A percentile compares a stretch with the other conserved stretches of the same genome.
Evolutionary conservation across 1,140 invertebrate species (phyloP).

Genomic region (Micrasema longulum): DNA sequence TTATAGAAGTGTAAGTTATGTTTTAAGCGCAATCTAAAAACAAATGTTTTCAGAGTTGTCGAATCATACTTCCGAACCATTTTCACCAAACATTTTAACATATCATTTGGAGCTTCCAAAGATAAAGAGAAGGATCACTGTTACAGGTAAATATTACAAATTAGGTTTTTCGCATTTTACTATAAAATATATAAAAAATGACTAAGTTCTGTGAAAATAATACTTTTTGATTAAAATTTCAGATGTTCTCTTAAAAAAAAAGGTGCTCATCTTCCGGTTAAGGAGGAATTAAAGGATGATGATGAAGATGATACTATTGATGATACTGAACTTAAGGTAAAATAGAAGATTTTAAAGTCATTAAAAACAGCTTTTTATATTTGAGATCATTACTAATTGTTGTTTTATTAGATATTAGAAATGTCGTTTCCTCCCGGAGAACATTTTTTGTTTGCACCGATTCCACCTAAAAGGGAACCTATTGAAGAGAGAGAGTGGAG

Average conservation of each 20-base stretch:
- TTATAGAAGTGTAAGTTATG: too few species aligned
- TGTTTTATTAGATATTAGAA: constrained; percentile 38
- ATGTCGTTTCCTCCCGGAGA: constrained; percentile 47
- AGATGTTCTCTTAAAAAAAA: too few species aligned
- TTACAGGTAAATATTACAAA: constrained; percentile 29
- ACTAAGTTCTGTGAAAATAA: neutral
- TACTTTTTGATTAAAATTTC: neutral
- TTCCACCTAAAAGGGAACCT: constrained; percentile 29
- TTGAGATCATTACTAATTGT: too few species aligned
- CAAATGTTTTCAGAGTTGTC: constrained; percentile 32
- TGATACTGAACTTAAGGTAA: constrained; percentile 37
- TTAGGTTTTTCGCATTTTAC: neutral
- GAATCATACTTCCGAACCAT: constrained; percentile 43
- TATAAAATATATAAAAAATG: neutral
- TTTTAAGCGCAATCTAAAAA: too few species aligned
- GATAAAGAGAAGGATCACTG: constrained; percentile 44
- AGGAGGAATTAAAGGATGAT: constrained; percentile 30
- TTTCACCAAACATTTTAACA: constrained; percentile 39
- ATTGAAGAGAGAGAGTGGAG: constrained; percentile 31
- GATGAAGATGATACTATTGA: constrained; percentile 23
- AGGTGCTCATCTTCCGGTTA: too few species aligned
- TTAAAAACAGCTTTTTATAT: neutral
- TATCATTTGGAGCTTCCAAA: constrained; percentile 36
- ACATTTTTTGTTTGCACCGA: constrained; percentile 42
- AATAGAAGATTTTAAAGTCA: neutral